Percentiles rank a stretch among this genome's conserved stretches.
Conservation (phyloP, 2,113 vertebrate species). For the Conger conger region DNA sequence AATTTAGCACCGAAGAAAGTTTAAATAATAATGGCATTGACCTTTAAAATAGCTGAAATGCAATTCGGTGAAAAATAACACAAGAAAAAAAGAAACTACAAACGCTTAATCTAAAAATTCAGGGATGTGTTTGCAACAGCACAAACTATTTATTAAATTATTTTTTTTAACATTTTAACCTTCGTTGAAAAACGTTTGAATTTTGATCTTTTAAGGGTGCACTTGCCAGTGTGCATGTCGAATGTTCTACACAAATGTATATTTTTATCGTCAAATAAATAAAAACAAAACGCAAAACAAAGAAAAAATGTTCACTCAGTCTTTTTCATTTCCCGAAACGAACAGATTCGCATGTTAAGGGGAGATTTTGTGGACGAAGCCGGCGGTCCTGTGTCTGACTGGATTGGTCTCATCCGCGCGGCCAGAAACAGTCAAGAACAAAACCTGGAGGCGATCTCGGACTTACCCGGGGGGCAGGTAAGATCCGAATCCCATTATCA, state of each 20-base stretch:
- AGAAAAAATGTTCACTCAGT: not conserved
- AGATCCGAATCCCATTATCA: constrained; percentile 9
- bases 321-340: constrained; percentile 43
- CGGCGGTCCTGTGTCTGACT: constrained; percentile 84
- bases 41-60: not conserved
- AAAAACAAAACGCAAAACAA: not conserved
- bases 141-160: not conserved
- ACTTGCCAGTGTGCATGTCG: not conserved
- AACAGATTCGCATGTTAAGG: constrained; percentile 85
- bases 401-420: constrained; percentile 94
- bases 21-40: not conserved
- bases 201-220: not conserved
- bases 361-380: constrained; percentile 93
- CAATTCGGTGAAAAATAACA: not conserved
- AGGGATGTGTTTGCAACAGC: not conserved
- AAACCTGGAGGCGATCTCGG: constrained; percentile 91
- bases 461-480: constrained; percentile 96
- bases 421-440: constrained; percentile 92
- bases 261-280: not conserved
- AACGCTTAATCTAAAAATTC: not conserved
- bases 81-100: not conserved
- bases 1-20: not conserved
- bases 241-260: not conserved
- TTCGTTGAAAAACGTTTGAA: not conserved
- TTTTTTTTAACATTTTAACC: not conserved